phyloP scores from a whole-genome alignment of 2,797 vertebrate species.

The Pempheris klunzingeri region DNA sequence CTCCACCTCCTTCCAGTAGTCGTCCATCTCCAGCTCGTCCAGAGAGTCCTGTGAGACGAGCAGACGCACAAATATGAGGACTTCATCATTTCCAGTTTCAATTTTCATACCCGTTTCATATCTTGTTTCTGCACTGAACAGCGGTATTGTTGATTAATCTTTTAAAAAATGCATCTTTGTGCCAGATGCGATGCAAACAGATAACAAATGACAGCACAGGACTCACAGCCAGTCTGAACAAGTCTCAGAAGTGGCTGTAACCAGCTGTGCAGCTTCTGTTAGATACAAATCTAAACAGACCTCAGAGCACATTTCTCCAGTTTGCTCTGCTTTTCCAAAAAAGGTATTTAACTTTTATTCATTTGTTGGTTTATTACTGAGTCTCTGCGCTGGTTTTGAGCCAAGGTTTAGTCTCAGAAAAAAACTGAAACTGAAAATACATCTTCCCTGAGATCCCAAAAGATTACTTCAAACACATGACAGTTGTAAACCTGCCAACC shows the following conservation, averaged over 20 bases:
- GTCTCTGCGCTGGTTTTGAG: neutral
- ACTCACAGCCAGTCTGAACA: conserved; percentile 35
- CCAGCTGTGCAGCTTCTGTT: neutral
- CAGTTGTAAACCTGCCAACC: neutral
- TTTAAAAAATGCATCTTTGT: neutral
- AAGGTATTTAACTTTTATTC: neutral
- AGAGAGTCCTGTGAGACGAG: conserved; percentile 89
- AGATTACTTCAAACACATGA: neutral
- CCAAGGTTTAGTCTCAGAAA: neutral
- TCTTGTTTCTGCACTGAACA: conserved; percentile 3
- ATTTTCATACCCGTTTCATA: conserved; percentile 9
- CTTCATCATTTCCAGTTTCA: conserved; percentile 1
- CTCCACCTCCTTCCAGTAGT: conserved; percentile 95
- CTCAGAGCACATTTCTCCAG: neutral
- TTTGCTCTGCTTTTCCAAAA: conserved; percentile 14
- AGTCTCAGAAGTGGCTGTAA: neutral
- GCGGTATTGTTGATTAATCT: neutral
- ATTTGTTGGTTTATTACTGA: neutral
- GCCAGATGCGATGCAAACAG: conserved; percentile 14
- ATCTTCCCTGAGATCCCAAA: neutral
- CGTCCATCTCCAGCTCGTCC: conserved; percentile 92
- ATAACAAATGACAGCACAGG: neutral
- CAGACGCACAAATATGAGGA: neutral
- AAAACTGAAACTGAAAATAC: neutral
- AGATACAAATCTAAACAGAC: conserved; percentile 19